Percentiles rank a stretch among this genome's conserved stretches.
These are phyloP conservation scores for Diploscapter pachys DNA, from an alignment of 1,140 invertebrate genomes.

Conservation along the genomic window DNA sequence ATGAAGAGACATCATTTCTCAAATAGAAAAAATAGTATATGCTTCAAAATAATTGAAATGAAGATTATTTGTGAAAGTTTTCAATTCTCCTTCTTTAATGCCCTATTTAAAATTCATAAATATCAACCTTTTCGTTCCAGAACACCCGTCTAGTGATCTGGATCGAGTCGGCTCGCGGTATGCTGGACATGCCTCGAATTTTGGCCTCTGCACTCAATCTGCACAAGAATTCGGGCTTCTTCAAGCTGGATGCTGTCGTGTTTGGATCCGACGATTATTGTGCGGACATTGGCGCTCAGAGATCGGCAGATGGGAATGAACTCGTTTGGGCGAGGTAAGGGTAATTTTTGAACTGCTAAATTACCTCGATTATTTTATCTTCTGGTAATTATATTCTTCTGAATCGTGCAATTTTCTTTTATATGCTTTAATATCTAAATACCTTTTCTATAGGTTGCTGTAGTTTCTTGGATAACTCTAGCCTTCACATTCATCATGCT, in stretches of 20 bases:
- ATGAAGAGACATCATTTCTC: background rate
- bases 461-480: too few relatives aligned
- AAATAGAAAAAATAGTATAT: too few relatives aligned
- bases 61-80: too few relatives aligned
- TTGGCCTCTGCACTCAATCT: slow-evolving; percentile 63
- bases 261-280: slow-evolving; percentile 74
- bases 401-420: too few relatives aligned
- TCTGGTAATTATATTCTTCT: too few relatives aligned
- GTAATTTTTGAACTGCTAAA: too few relatives aligned
- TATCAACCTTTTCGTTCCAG: slow-evolving; percentile 18
- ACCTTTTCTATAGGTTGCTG: too few relatives aligned
- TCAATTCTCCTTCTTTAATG: too few relatives aligned
- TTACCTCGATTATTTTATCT: too few relatives aligned
- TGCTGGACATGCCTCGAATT: slow-evolving; percentile 67
- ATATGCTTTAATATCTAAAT: too few relatives aligned
- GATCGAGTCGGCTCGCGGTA: slow-evolving; percentile 67
- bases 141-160: slow-evolving; percentile 65
- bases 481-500: too few relatives aligned
- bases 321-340: slow-evolving; percentile 5
- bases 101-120: too few relatives aligned
- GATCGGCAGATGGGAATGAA: slow-evolving; percentile 20
- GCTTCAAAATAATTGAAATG: background rate
- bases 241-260: slow-evolving; percentile 67
- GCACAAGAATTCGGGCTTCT: slow-evolving; percentile 59
- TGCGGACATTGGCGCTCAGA: slow-evolving; percentile 67